These are phyloP conservation scores for Diarsia dahlii DNA, from an alignment of 2,888 invertebrate species.

Conservation along the genomic window DNA sequence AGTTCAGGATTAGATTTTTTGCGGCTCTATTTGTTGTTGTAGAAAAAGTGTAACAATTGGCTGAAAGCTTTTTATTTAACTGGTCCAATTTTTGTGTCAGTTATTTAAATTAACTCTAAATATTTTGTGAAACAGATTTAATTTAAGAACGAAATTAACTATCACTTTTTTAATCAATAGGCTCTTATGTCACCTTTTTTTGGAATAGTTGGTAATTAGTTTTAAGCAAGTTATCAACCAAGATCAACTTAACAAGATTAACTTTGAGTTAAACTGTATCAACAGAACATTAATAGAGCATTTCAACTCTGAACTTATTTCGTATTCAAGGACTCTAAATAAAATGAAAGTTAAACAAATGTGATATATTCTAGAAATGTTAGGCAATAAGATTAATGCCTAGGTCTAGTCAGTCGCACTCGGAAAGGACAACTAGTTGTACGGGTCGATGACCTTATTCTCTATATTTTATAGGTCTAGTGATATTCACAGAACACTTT, in stretches of 20 bases:
- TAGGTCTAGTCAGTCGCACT: slow-evolving; percentile 71
- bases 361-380: slow-evolving; percentile 67
- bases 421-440: slow-evolving; percentile 81
- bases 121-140: slow-evolving; percentile 1
- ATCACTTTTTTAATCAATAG: neutral
- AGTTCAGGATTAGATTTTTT: slow-evolving; percentile 17
- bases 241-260: too few relatives aligned
- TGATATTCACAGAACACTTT: slow-evolving; percentile 53
- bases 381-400: slow-evolving; percentile 74
- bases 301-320: slow-evolving; percentile 63
- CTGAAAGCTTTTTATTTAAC: slow-evolving; percentile 34
- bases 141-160: neutral
- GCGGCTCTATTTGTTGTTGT: slow-evolving; percentile 14
- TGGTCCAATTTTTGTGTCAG: slow-evolving; percentile 1
- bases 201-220: neutral
- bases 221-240: neutral
- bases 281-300: slow-evolving; percentile 17
- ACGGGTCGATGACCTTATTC: slow-evolving; percentile 76
- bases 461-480: slow-evolving; percentile 55
- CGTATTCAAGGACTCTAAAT: slow-evolving; percentile 64
- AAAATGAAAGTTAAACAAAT: slow-evolving; percentile 65
- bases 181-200: neutral
- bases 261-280: too few relatives aligned
- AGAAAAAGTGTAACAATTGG: slow-evolving; percentile 22
- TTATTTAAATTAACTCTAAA: neutral